Percentiles rank a stretch among this genome's conserved stretches.
phyloP scores from a whole-genome alignment of 2,113 vertebrate genomes.

The Peromyscus leucopus region DNA sequence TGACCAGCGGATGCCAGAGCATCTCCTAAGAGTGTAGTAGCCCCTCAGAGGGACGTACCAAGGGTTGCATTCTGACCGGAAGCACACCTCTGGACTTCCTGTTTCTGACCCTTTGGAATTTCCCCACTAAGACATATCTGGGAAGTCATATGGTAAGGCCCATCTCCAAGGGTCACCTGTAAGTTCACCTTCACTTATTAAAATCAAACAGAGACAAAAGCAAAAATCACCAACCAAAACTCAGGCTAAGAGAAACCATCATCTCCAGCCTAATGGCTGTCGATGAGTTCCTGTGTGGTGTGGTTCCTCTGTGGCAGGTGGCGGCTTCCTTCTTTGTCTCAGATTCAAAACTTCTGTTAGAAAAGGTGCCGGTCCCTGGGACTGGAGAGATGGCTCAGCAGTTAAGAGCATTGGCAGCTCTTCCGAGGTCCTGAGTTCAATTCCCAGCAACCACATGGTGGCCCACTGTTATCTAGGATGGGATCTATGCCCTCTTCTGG shows the following conservation, averaged over 20 bases:
- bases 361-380: not conserved
- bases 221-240: not conserved
- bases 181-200: not conserved
- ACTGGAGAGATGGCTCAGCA: too few relatives aligned
- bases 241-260: not conserved
- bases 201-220: conserved; percentile 36
- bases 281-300: not conserved
- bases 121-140: not conserved
- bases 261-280: not conserved
- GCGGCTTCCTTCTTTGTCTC: not conserved
- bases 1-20: not conserved
- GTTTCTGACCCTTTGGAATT: not conserved
- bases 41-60: not conserved
- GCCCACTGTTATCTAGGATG: too few relatives aligned
- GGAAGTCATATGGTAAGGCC: not conserved
- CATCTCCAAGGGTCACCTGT: not conserved
- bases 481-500: too few relatives aligned
- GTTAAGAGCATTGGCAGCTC: too few relatives aligned
- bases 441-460: too few relatives aligned
- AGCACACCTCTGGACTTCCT: not conserved
- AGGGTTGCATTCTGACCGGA: not conserved
- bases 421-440: too few relatives aligned
- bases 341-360: not conserved
- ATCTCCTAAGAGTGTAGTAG: not conserved
- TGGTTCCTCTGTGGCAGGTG: not conserved